Evolutionary conservation across 1,140 invertebrate species (phyloP).

Genomic region (Mactra quadrangularis): DNA sequence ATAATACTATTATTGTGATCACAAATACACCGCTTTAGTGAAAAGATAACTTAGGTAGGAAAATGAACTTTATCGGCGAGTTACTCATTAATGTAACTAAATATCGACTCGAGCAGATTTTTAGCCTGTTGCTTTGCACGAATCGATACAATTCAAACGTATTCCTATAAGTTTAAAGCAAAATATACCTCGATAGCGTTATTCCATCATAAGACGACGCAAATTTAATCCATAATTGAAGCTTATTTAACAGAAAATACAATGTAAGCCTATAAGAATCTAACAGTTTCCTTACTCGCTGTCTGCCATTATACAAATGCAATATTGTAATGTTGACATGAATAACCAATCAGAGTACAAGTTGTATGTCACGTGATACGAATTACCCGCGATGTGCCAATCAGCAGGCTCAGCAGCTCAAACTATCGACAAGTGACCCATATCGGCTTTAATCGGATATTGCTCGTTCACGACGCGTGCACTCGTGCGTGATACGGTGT

Average conservation of each 20-base stretch:
- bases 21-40: too few species aligned
- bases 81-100: too few species aligned
- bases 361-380: conserved; percentile 52
- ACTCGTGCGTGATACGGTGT: too few species aligned
- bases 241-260: not conserved
- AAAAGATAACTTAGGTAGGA: too few species aligned
- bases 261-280: conserved; percentile 13
- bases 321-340: conserved; percentile 60
- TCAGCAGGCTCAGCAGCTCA: conserved; percentile 38
- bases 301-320: conserved; percentile 54
- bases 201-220: conserved; percentile 13
- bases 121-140: too few species aligned
- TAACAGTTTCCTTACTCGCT: not conserved
- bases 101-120: too few species aligned
- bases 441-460: conserved; percentile 24
- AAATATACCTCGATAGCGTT: conserved; percentile 18
- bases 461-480: too few species aligned
- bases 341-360: conserved; percentile 43
- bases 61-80: too few species aligned
- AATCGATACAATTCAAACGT: too few species aligned
- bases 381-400: conserved; percentile 59
- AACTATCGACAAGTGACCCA: conserved; percentile 41
- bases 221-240: conserved; percentile 1
- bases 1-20: too few species aligned
- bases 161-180: not conserved